Conservation (phyloP, 2,113 vertebrate species). For the Motacilla alba region DNA sequence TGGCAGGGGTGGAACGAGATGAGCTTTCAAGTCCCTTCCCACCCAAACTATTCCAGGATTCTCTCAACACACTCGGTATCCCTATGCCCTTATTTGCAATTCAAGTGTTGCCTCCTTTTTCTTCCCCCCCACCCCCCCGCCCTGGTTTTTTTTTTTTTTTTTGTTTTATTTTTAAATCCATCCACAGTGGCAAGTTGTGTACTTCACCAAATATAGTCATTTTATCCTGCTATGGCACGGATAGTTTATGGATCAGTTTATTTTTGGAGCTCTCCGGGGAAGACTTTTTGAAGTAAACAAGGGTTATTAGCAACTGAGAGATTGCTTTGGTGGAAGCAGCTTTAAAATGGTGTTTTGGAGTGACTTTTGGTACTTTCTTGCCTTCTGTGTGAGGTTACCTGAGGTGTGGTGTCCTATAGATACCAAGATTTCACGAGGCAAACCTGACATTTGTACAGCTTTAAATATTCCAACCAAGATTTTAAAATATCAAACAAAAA, state of each 20-base stretch:
- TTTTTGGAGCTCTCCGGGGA: conserved; percentile 44
- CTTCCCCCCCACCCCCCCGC: accelerated
- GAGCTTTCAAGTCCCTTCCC: too few relatives aligned
- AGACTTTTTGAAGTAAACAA: not conserved
- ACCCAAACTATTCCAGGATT: not conserved
- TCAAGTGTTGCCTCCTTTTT: not conserved
- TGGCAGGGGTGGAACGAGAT: too few relatives aligned
- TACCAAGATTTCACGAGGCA: not conserved
- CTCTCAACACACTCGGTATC: not conserved
- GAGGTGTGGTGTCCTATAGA: not conserved
- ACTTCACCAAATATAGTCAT: conserved; percentile 25
- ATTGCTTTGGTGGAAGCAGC: not conserved
- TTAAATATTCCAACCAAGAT: not conserved
- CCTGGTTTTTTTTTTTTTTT: too few relatives aligned
- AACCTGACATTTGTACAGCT: not conserved
- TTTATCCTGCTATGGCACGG: not conserved
- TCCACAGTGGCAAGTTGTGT: not conserved
- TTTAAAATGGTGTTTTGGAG: not conserved
- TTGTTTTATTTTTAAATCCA: not conserved
- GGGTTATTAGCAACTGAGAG: not conserved
- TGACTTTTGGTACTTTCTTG: not conserved
- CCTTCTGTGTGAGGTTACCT: not conserved
- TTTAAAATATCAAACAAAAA: not conserved
- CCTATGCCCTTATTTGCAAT: not conserved
- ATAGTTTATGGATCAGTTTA: not conserved